A percentile compares a stretch with the other conserved stretches of the same genome.
phyloP scores from a whole-genome alignment of 2,888 invertebrate species.

The Steinernema hermaphroditum region DNA sequence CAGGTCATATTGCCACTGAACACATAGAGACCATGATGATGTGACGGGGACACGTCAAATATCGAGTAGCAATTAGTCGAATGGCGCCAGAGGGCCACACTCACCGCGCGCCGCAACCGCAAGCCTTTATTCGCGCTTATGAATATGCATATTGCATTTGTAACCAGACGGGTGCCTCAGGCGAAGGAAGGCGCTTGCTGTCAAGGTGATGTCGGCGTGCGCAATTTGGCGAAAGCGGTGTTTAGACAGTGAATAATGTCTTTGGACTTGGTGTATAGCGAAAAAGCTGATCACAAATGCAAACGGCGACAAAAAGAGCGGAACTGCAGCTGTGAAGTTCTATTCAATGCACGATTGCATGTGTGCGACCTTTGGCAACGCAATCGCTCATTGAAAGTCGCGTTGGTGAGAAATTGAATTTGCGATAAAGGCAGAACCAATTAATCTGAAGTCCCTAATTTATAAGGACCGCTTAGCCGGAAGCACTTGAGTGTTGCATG shows the following conservation, averaged over 20 bases:
- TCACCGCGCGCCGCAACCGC: background rate
- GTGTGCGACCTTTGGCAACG: too few relatives aligned
- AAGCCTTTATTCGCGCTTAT: slow-evolving; percentile 23
- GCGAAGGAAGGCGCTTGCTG: background rate
- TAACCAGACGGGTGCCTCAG: background rate
- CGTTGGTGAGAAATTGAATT: too few relatives aligned
- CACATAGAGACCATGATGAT: too few relatives aligned
- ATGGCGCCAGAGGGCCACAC: slow-evolving; percentile 23
- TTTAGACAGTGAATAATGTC: background rate
- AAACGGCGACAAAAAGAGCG: background rate
- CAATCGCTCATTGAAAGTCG: too few relatives aligned
- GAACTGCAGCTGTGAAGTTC: too few relatives aligned
- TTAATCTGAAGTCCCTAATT: too few relatives aligned
- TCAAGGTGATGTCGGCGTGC: background rate
- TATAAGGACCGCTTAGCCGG: too few relatives aligned
- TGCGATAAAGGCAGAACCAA: too few relatives aligned
- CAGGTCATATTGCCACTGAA: too few relatives aligned
- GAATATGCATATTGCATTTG: slow-evolving; percentile 23
- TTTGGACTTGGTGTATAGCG: background rate
- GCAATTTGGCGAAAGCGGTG: background rate
- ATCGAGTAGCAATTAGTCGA: slow-evolving; percentile 25
- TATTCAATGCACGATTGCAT: too few relatives aligned
- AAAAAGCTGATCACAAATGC: background rate
- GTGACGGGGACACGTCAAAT: slow-evolving; percentile 10
- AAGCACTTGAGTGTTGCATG: too few relatives aligned